phyloP scores from a whole-genome alignment of 2,888 invertebrate genomes.

The Lepidonotus clava region DNA sequence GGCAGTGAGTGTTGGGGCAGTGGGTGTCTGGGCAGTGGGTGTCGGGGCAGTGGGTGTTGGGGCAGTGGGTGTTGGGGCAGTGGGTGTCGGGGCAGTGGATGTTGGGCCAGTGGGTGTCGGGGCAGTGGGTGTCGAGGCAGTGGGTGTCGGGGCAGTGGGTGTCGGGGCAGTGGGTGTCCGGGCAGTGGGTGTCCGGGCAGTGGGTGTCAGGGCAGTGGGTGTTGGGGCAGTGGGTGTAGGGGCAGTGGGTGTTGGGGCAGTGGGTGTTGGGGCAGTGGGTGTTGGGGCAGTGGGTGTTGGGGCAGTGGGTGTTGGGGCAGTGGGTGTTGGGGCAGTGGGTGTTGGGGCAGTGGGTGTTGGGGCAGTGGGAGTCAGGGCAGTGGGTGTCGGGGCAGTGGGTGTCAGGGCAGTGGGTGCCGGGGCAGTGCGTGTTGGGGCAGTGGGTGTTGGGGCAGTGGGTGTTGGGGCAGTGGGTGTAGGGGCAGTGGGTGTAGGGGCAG shows the following conservation, averaged over 20 bases:
- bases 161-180: not conserved
- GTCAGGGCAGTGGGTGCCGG: not conserved
- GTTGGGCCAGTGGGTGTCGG: not conserved
- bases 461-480: not conserved
- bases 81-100: not conserved
- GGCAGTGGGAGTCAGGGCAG: not conserved
- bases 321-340: not conserved
- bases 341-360: not conserved
- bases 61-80: not conserved
- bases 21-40: not conserved
- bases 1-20: not conserved
- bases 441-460: not conserved
- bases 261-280: not conserved
- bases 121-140: not conserved
- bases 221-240: not conserved
- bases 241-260: not conserved
- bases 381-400: not conserved
- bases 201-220: not conserved
- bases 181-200: not conserved
- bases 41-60: not conserved
- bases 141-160: not conserved
- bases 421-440: not conserved
- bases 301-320: not conserved
- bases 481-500: not conserved
- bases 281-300: not conserved